Evolutionary conservation across 2,113 vertebrate genomes (phyloP).

Genomic region (Perca fluviatilis): DNA sequence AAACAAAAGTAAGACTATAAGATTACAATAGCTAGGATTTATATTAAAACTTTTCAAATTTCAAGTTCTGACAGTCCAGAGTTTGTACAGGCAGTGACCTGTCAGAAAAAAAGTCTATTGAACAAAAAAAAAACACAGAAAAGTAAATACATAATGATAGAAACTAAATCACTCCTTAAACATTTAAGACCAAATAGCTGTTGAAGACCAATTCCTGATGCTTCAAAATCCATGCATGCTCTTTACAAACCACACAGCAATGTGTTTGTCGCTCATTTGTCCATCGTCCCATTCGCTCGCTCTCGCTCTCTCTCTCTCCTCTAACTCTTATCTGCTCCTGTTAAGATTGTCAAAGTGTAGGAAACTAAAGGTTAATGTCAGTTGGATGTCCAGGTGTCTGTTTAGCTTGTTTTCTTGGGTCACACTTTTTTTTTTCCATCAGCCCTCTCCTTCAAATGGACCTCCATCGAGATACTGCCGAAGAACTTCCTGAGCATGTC

Average conservation of each 20-base stretch:
- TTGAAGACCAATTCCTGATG: conserved; percentile 87
- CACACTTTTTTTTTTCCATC: conserved; percentile 23
- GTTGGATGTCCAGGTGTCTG: conserved; percentile 33
- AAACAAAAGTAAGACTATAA: conserved; percentile 90
- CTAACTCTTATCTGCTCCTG: conserved; percentile 38
- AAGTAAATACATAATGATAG: conserved; percentile 81
- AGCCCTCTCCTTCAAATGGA: conserved; percentile 30
- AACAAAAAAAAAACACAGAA: conserved; percentile 68
- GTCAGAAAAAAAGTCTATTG: conserved; percentile 82
- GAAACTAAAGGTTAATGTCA: conserved; percentile 49
- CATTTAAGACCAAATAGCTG: conserved; percentile 98
- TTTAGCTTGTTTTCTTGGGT: conserved; percentile 27
- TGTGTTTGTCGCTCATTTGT: conserved; percentile 72
- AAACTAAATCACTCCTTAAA: conserved; percentile 96
- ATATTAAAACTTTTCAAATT: conserved; percentile 90
- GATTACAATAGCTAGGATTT: conserved; percentile 95
- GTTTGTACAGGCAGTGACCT: conserved; percentile 92
- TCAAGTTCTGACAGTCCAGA: conserved; percentile 96
- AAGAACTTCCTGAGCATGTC: conserved; percentile 38
- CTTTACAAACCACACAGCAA: conserved; percentile 77
- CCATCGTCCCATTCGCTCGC: conserved; percentile 40
- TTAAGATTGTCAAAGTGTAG: conserved; percentile 70
- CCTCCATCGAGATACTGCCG: conserved; percentile 22
- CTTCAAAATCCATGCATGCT: conserved; percentile 96
- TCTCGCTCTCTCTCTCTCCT: conserved; percentile 29